A percentile compares a stretch with the other conserved stretches of the same genome.
Evolutionary conservation across 2,888 invertebrate species (phyloP).

Genomic region (Axea sp.): DNA sequence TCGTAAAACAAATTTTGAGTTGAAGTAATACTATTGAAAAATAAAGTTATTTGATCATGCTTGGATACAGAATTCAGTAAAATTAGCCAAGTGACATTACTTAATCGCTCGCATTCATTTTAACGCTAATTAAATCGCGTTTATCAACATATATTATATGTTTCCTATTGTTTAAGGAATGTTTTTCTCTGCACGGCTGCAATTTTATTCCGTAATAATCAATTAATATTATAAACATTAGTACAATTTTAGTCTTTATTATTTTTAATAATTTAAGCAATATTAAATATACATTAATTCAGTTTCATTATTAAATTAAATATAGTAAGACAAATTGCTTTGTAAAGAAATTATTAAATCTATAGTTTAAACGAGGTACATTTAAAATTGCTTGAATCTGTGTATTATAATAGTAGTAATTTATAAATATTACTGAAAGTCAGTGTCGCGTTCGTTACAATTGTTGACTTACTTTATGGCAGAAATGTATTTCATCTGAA

Average conservation of each 20-base stretch:
- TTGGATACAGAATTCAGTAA: conserved; percentile 1
- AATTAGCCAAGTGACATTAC: conserved; percentile 12
- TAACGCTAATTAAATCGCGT: conserved; percentile 40
- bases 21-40: not conserved
- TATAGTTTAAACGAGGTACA: no score
- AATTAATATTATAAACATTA: conserved; percentile 46
- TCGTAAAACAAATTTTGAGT: no score
- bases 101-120: conserved; percentile 41
- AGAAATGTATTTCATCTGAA: not conserved
- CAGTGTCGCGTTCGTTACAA: conserved; percentile 42
- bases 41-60: conserved; percentile 23
- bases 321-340: not conserved
- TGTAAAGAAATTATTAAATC: no score
- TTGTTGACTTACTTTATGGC: conserved; percentile 14
- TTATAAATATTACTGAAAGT: conserved; percentile 28
- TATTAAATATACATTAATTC: conserved; percentile 21
- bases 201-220: conserved; percentile 54
- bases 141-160: conserved; percentile 59
- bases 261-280: conserved; percentile 12
- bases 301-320: not conserved
- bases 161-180: conserved; percentile 71
- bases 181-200: conserved; percentile 71
- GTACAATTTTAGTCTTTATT: conserved; percentile 25
- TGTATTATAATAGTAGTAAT: conserved; percentile 24
- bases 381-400: conserved; percentile 29